A percentile compares a stretch with the other conserved stretches of the same genome.
Evolutionary conservation across 2,113 vertebrate species (phyloP).

Genomic region (Odocoileus virginianus): DNA sequence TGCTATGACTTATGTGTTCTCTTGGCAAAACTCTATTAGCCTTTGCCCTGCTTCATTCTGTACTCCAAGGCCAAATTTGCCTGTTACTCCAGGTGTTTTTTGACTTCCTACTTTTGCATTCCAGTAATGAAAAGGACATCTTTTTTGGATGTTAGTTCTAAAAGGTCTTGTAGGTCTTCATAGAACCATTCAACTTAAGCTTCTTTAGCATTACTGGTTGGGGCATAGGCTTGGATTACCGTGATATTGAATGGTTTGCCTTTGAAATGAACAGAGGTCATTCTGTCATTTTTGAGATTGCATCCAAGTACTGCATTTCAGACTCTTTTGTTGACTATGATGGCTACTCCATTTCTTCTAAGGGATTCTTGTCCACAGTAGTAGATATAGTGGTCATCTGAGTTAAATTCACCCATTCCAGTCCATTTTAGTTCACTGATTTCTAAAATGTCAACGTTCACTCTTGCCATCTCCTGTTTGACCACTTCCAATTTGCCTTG

Average conservation of each 20-base stretch:
- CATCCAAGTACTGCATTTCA: background rate
- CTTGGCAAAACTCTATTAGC: background rate
- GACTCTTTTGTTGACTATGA: background rate
- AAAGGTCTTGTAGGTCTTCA: background rate
- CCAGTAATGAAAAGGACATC: background rate
- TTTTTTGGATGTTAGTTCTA: background rate
- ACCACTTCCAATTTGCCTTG: background rate
- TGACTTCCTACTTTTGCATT: background rate
- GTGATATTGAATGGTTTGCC: background rate
- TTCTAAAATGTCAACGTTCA: background rate
- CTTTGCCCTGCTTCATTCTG: background rate
- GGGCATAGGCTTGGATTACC: background rate
- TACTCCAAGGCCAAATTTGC: background rate
- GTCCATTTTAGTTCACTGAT: background rate
- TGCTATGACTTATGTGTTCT: background rate
- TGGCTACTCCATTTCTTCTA: background rate
- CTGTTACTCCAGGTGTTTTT: background rate
- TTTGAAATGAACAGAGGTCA: background rate
- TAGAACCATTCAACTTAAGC: background rate
- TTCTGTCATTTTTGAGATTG: background rate
- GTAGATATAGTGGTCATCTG: background rate
- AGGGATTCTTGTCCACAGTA: background rate
- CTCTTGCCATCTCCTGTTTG: background rate
- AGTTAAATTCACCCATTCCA: background rate
- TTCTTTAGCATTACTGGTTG: background rate